These are phyloP conservation scores for Myocastor coypus DNA, from an alignment of 2,113 vertebrate genomes.

Conservation along the genomic window DNA sequence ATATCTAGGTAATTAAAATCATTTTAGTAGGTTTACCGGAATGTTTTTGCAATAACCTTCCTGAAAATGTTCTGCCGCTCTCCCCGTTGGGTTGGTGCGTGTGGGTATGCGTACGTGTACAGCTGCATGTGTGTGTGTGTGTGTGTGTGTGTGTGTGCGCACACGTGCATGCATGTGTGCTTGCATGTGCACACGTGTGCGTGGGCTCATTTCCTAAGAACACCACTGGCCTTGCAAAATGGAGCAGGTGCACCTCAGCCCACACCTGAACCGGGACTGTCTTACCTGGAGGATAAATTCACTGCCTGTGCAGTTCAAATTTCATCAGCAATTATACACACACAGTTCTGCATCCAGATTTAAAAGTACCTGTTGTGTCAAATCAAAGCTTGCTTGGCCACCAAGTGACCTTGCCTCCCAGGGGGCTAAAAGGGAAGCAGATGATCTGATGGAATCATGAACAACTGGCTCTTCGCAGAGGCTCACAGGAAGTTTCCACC, in stretches of 20 bases:
- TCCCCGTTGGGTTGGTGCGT: neutral
- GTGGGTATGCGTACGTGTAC: neutral
- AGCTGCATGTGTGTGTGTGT: neutral
- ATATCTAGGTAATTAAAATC: conserved; percentile 25
- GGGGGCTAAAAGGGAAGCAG: neutral
- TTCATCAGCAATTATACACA: conserved; percentile 45
- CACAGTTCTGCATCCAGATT: conserved; percentile 18
- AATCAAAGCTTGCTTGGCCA: conserved; percentile 26
- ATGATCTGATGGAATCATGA: neutral
- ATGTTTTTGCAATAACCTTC: conserved; percentile 38
- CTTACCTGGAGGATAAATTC: conserved; percentile 38
- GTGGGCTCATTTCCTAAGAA: neutral
- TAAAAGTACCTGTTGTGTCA: conserved; percentile 20
- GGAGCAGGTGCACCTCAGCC: neutral
- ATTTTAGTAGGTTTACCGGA: conserved; percentile 7
- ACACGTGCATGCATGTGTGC: neutral
- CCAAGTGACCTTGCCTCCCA: neutral
- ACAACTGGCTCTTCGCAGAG: neutral
- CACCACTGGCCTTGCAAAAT: neutral
- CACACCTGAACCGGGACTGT: neutral
- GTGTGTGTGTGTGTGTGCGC: neutral
- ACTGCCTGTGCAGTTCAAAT: conserved; percentile 57
- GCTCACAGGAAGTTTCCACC: neutral
- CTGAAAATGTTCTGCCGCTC: neutral
- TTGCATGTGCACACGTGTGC: no score